phyloP scores from a whole-genome alignment of 2,797 vertebrate genomes.

The Chlorospingus flavigularis region DNA sequence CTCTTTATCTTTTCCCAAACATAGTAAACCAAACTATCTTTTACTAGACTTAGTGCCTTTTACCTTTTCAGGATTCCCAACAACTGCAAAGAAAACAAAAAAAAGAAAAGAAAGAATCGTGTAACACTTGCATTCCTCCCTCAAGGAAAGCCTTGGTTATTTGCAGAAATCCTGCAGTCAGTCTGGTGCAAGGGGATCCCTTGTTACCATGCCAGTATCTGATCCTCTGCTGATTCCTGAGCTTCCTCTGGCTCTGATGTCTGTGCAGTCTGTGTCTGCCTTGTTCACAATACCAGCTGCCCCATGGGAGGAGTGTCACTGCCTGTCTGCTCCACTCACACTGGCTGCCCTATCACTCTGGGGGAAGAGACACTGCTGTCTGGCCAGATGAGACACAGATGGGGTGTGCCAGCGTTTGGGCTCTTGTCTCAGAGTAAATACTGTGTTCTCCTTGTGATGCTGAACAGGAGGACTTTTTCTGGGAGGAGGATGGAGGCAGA shows the following conservation, averaged over 20 bases:
- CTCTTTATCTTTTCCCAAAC: neutral
- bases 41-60: neutral
- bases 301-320: neutral
- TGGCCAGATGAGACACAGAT: neutral
- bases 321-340: neutral
- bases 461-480: neutral
- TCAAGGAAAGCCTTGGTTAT: neutral
- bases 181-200: neutral
- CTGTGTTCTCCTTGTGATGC: neutral
- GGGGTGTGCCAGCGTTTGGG: neutral
- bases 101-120: neutral
- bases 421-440: neutral
- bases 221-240: neutral
- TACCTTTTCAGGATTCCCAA: neutral
- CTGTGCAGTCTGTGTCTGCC: neutral
- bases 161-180: neutral
- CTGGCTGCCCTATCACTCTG: neutral
- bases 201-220: neutral
- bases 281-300: neutral
- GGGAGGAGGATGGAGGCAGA: neutral
- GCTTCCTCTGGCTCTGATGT: neutral
- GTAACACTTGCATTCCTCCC: neutral
- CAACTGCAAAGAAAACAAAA: neutral
- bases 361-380: neutral
- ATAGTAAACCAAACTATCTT: neutral